Evolutionary conservation across 2,113 vertebrate genomes (phyloP), one percentile per base, ranked within the genome.

Genomic region (Pelmatolapia mariae): DNA sequence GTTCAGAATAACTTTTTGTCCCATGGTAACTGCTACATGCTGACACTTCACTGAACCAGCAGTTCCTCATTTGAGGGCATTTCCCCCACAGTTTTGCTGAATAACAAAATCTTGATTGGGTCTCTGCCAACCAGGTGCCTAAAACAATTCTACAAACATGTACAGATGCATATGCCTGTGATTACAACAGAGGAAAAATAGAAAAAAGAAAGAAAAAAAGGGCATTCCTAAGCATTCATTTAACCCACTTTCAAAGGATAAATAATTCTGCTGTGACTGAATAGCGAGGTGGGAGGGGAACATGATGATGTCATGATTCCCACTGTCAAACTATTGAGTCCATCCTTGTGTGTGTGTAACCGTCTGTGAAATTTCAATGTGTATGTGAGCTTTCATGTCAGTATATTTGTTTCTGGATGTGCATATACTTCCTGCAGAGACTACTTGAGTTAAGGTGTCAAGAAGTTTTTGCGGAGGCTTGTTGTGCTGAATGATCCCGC

Each of bases 301-400:
- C 26, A 40, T 2, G 16, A 84, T 93, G 89, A 95, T 88, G 89
- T 89, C 89, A 95, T 87, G 53, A 88, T 92, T 91, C 88, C 76
- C 66, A 86, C 88, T 86, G 91, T 88, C 89, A 88, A 63, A 83
- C 85, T 80, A n/a, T 26, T 22, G 66, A 66, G 73, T 33, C 53
- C 83, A 45, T 80, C 9, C 5, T 5, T 57, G 9, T 36, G 71
- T 57, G 38, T 80, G 16, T 50, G 43, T 50, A 80, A 12, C 1
- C 45, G 5, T 29, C 22, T 76, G 81, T 47, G 76, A 47, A 82
- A 81, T 76, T 89, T 83, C 36, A 50, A 52, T 80, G n/a, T 73
- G 54, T 83, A 36, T 89, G 63, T 47, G 78, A 83, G 45, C 26
- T 50, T 78, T 50, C 10, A 50, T 5, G 1, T 50, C 45, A 50